Evolutionary conservation across 2,888 invertebrate genomes (phyloP).

Genomic region (Trichogramma dendrolimi): DNA sequence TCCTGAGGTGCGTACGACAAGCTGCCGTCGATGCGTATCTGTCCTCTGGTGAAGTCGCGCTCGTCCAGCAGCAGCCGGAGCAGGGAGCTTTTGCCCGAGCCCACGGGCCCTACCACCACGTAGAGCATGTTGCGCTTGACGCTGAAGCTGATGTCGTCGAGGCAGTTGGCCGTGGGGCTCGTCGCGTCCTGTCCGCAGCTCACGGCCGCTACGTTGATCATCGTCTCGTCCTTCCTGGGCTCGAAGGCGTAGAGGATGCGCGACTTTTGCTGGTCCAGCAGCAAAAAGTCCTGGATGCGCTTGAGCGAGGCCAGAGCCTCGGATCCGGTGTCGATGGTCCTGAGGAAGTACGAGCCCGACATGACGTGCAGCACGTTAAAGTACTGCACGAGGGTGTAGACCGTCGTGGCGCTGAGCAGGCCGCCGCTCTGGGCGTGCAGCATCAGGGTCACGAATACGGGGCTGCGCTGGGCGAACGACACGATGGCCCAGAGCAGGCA

Average conservation of each 20-base stretch:
- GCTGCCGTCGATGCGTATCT: constrained; percentile 60
- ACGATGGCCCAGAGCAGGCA: constrained; percentile 62
- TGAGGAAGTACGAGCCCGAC: constrained; percentile 63
- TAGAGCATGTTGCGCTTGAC: constrained; percentile 60
- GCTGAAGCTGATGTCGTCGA: constrained; percentile 55
- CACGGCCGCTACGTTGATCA: constrained; percentile 49
- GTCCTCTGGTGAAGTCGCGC: constrained; percentile 62
- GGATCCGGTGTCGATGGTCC: constrained; percentile 60
- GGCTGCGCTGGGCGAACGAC: constrained; percentile 81
- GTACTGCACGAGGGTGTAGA: constrained; percentile 74
- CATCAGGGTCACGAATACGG: constrained; percentile 75
- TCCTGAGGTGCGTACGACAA: constrained; percentile 73
- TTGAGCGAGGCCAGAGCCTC: constrained; percentile 63
- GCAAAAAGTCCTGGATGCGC: constrained; percentile 60
- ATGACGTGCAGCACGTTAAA: constrained; percentile 69
- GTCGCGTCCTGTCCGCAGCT: constrained; percentile 52
- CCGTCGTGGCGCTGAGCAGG: constrained; percentile 59
- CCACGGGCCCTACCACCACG: constrained; percentile 83
- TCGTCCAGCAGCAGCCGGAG: constrained; percentile 72
- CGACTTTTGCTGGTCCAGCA: constrained; percentile 56
- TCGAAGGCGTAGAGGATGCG: constrained; percentile 18
- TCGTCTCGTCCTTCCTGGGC: constrained; percentile 31
- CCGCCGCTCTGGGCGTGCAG: constrained; percentile 65
- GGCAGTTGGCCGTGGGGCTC: constrained; percentile 41
- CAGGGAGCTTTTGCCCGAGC: constrained; percentile 75